Conservation (phyloP, 2,113 vertebrate species). For the Nyctibius bracteatus region DNA sequence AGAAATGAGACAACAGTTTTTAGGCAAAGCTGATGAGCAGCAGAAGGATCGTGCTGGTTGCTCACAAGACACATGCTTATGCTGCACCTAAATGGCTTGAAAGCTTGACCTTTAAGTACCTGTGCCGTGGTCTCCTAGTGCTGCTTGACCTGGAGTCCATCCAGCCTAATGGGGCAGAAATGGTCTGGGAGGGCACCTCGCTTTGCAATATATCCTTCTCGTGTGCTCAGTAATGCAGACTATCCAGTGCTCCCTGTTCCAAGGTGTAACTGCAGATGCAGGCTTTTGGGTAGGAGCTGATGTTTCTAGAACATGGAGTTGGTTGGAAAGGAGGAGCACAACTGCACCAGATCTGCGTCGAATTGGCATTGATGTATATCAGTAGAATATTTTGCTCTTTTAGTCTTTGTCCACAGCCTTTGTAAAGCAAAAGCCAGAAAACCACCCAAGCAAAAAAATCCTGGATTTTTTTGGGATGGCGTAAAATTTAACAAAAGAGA, state of each 20-base stretch:
- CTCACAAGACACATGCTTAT: neutral
- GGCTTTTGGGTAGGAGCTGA: neutral
- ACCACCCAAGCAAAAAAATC: neutral
- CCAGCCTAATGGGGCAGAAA: accelerated
- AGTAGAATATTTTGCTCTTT: neutral
- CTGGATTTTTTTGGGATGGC: neutral
- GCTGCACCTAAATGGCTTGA: neutral
- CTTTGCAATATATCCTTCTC: neutral
- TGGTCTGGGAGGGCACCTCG: neutral
- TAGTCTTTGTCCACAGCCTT: neutral
- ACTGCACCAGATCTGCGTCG: neutral
- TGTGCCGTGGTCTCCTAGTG: neutral
- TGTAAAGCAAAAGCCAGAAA: neutral
- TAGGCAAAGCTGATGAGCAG: neutral
- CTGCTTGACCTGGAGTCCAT: neutral
- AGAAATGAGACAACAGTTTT: neutral
- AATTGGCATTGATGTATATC: neutral
- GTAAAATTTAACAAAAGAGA: neutral
- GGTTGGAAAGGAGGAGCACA: neutral
- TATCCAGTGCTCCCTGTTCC: neutral
- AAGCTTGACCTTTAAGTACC: neutral
- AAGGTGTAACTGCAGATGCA: neutral
- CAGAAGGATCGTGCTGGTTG: neutral
- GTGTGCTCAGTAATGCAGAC: too few relatives aligned
- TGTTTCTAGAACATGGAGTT: neutral